A percentile compares a stretch with the other conserved stretches of the same genome.
These are phyloP conservation scores for Leptoclinus maculatus DNA, from an alignment of 2,797 vertebrate species.

Conservation along the genomic window DNA sequence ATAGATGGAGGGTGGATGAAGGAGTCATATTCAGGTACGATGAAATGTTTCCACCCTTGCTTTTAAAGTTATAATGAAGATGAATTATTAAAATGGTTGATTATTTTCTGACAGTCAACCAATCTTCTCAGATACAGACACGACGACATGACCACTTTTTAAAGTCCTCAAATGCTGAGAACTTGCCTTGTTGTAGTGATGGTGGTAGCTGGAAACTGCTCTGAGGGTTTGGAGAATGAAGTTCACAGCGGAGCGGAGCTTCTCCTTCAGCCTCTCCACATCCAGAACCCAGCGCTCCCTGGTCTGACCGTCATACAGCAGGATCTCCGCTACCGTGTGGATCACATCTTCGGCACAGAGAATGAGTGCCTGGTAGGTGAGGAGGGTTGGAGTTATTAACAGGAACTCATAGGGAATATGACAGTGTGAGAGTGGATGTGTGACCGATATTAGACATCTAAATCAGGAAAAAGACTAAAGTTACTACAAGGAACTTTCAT, in stretches of 20 bases:
- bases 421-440: background rate
- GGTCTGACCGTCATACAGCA: conserved; percentile 27
- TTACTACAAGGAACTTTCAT: too few species aligned
- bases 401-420: background rate
- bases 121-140: too few species aligned
- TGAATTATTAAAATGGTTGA: too few species aligned
- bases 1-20: too few species aligned
- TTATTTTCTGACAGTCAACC: too few species aligned
- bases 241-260: conserved; percentile 67
- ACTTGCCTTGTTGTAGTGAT: conserved; percentile 73
- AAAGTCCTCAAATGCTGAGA: background rate
- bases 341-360: conserved; percentile 77
- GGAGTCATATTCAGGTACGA: too few species aligned
- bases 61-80: too few species aligned
- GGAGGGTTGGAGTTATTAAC: background rate
- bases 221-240: conserved; percentile 71
- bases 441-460: background rate
- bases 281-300: conserved; percentile 71
- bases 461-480: background rate
- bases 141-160: background rate
- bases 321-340: conserved; percentile 55
- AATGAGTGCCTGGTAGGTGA: conserved; percentile 68
- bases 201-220: conserved; percentile 76
- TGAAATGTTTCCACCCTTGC: too few species aligned
- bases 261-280: conserved; percentile 73